A percentile compares a stretch with the other conserved stretches of the same genome.
phyloP scores from a whole-genome alignment of 2,113 vertebrate species.

The Pelecanus crispus region DNA sequence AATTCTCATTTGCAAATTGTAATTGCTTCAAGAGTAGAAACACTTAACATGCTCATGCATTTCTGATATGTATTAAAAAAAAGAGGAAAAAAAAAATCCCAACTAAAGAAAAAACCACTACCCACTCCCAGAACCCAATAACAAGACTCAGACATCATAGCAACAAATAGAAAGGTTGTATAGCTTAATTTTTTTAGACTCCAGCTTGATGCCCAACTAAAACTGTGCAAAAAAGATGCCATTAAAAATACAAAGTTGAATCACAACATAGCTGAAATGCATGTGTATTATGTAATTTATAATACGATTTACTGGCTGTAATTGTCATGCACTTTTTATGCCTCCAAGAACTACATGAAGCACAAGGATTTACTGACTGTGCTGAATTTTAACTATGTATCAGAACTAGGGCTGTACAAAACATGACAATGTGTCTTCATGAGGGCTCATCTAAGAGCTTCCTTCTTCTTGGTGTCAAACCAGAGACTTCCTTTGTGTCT shows the following conservation, averaged over 20 bases:
- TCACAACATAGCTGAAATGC: background rate
- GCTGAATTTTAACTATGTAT: background rate
- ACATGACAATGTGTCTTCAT: background rate
- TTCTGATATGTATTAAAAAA: background rate
- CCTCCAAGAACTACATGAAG: background rate
- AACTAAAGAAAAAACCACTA: background rate
- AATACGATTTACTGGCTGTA: slow-evolving; percentile 6
- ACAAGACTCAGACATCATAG: background rate
- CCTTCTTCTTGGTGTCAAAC: background rate
- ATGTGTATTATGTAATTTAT: background rate
- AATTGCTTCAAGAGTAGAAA: slow-evolving; percentile 10
- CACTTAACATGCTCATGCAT: background rate
- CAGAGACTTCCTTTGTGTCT: background rate
- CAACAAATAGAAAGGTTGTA: background rate
- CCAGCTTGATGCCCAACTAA: background rate
- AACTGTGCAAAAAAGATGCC: background rate
- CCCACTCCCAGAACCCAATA: background rate
- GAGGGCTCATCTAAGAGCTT: background rate
- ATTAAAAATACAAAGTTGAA: background rate
- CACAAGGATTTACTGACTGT: background rate
- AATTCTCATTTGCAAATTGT: background rate
- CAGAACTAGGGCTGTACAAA: background rate
- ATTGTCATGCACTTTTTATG: background rate
- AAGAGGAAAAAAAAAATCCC: background rate
- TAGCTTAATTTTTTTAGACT: background rate